Base-by-base conservation (phyloP, 37 sponge, comb jelly and placozoan genomes). In the Aphrocallistes beatrix region DNA sequence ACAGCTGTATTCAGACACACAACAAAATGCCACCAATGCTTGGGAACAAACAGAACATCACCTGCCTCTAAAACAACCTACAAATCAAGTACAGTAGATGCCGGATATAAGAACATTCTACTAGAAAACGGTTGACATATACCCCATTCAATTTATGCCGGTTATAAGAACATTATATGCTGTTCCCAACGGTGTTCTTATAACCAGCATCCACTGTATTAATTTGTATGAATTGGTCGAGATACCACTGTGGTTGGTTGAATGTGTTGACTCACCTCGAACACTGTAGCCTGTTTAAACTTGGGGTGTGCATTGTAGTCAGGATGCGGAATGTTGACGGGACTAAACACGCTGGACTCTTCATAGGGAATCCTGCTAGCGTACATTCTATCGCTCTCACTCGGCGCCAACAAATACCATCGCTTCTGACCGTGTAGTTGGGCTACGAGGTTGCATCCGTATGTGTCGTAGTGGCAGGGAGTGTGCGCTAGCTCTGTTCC, bases 11-110 rank as follows among this genome's bases (percentile, higher is more conserved):
- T 88, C 30, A 94, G 10, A 86, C 90, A 87, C 81, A 89, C 88
- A 45, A 94, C 95, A 85, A 90, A 89, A 45, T 97, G 98, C 98
- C 98, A 97, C 98, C 98, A 97, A 39, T 97, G 94, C 37, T 86
- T 88, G 28, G 98, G 98, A 0, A 97, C 93, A 69, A 90, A 90
- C 49, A 97, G 51, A 0, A 94, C 91, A 39, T 97, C 92, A 1
- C 98, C 98, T 40, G 92, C 89, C 38, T 89, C 85, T 1, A 93
- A 51, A 1, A 88, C 82, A 21, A 91, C 90, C 94, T 94, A 49
- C 1, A 86, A 51, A 38, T 30, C 37, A 37, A n/a, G n/a, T n/a
- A n/a, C n/a, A n/a, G n/a, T n/a, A n/a, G n/a, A n/a, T n/a, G n/a
- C n/a, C n/a, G n/a, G n/a, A n/a, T n/a, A n/a, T n/a, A n/a, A n/a